Evolutionary conservation across 2,797 vertebrate species (phyloP).

Genomic region (Ara ararauna): DNA sequence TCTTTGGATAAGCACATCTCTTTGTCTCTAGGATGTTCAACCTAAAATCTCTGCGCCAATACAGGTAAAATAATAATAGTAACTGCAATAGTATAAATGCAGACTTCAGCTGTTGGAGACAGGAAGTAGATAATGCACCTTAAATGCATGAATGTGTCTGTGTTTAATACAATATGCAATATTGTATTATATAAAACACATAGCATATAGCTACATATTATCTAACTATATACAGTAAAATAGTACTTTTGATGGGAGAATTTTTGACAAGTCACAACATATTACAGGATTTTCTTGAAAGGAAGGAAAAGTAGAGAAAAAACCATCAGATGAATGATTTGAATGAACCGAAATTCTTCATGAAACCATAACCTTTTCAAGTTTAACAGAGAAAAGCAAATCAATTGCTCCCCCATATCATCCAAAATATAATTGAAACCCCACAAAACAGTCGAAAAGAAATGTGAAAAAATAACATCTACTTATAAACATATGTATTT

Average conservation of each 20-base stretch:
- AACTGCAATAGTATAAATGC: not conserved
- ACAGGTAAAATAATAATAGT: not conserved
- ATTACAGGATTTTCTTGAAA: not conserved
- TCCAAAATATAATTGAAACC: not conserved
- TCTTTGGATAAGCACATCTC: not conserved
- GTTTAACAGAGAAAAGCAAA: not conserved
- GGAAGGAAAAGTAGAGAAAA: not conserved
- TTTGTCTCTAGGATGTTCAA: not conserved
- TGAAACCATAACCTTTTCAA: not conserved
- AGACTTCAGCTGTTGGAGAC: not conserved
- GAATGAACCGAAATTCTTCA: not conserved
- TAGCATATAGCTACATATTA: not conserved
- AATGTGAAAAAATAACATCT: not conserved
- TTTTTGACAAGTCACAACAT: not conserved
- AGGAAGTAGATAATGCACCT: not conserved
- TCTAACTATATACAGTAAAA: not conserved
- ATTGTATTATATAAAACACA: not conserved
- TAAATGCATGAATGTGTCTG: not conserved
- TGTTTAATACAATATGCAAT: not conserved
- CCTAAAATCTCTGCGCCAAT: not conserved
- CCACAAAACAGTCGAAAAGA: not conserved
- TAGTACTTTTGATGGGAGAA: not conserved
- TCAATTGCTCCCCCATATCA: rapidly evolving
- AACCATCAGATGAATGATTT: not conserved
- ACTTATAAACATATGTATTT: not conserved